A percentile compares a stretch with the other conserved stretches of the same genome.
Conservation (phyloP, 2,797 vertebrate genomes). For the Euphonia xanthogaster region DNA sequence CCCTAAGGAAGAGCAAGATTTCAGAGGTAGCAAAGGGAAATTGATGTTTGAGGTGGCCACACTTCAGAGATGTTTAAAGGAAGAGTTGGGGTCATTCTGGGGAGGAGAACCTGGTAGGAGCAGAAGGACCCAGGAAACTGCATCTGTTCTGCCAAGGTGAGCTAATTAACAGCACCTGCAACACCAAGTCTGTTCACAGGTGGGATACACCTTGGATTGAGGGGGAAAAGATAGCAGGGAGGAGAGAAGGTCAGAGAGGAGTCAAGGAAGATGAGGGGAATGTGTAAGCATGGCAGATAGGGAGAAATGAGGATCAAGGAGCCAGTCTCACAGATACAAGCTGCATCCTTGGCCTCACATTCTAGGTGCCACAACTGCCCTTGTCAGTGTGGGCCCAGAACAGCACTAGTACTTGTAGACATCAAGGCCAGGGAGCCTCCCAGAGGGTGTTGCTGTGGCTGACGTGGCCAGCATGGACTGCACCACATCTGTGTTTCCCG, state of each 20-base stretch:
- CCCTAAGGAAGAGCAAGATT: background rate
- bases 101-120: background rate
- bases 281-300: background rate
- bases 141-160: background rate
- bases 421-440: background rate
- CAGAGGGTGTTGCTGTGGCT: background rate
- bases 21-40: background rate
- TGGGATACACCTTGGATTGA: background rate
- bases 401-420: background rate
- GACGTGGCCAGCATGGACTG: accelerated
- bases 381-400: background rate
- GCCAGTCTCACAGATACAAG: too few relatives aligned
- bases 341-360: accelerated
- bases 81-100: background rate
- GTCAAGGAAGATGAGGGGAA: background rate
- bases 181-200: background rate
- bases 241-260: background rate
- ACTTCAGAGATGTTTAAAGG: background rate
- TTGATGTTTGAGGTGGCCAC: background rate
- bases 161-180: background rate
- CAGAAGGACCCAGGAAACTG: background rate
- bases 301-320: background rate
- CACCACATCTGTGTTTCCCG: background rate
- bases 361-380: too few relatives aligned
- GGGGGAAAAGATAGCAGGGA: background rate